phyloP scores from a whole-genome alignment of 2,888 invertebrate species.

The Nymphalis urticae region DNA sequence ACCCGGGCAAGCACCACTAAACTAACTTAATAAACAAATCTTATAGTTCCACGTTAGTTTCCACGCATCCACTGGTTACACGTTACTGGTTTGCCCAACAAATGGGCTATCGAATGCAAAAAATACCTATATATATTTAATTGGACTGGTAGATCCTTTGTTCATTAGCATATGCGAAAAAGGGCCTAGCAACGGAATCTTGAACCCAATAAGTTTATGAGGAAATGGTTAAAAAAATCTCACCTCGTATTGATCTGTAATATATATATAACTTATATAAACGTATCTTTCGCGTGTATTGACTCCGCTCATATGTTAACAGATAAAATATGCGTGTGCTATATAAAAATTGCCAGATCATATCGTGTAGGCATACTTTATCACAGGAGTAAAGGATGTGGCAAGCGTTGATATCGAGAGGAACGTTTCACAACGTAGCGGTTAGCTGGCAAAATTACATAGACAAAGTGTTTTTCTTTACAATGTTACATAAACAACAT shows the following conservation, averaged over 20 bases:
- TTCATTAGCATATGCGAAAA: no score
- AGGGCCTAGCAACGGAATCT: no score
- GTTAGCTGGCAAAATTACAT: constrained; percentile 21
- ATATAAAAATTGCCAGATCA: constrained; percentile 41
- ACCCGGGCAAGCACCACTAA: no score
- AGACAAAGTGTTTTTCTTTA: constrained; percentile 8
- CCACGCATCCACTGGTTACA: no score
- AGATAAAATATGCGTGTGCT: constrained; percentile 27
- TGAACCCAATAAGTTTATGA: no score
- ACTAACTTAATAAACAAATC: no score
- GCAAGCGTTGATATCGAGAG: constrained; percentile 47
- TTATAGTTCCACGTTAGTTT: no score
- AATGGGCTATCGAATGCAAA: no score
- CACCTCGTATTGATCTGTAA: neutral
- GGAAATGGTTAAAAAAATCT: neutral
- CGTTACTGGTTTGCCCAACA: no score
- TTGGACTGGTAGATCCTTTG: no score
- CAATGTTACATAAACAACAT: neutral
- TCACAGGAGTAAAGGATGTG: constrained; percentile 58
- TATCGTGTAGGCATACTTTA: constrained; percentile 42
- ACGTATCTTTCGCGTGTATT: neutral
- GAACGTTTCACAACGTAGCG: constrained; percentile 49
- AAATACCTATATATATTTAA: no score
- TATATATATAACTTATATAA: neutral
- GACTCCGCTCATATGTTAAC: constrained; percentile 5